These are phyloP conservation scores for Xanthorhoe designata DNA, from an alignment of 2,888 invertebrate genomes.

Conservation along the genomic window DNA sequence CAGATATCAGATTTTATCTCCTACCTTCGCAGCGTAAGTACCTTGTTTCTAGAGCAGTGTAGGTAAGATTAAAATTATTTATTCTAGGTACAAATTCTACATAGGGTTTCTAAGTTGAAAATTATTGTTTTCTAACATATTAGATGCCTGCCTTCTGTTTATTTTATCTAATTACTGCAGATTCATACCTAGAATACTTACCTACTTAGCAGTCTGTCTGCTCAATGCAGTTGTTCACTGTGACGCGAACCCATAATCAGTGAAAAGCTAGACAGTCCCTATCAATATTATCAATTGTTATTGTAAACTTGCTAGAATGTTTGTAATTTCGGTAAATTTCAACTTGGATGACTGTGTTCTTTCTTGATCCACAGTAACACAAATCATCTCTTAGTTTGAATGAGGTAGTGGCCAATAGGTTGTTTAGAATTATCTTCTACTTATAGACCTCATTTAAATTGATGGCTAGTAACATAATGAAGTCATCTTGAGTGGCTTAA, in stretches of 20 bases:
- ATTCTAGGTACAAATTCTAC: constrained; percentile 16
- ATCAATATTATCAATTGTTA: not conserved
- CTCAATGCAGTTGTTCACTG: constrained; percentile 34
- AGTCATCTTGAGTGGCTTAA: too few species aligned
- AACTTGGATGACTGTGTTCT: too few species aligned
- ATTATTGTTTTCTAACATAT: not conserved
- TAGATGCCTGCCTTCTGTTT: not conserved
- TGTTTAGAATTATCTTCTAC: too few species aligned
- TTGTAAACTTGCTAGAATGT: not conserved
- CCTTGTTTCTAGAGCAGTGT: constrained; percentile 18
- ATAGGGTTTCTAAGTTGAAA: not conserved
- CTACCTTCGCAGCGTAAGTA: constrained; percentile 92
- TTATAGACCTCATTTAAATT: too few species aligned
- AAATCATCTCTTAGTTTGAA: not conserved
- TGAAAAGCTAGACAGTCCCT: not conserved
- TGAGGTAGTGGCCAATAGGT: too few species aligned
- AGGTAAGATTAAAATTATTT: constrained; percentile 28
- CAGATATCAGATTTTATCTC: constrained; percentile 92
- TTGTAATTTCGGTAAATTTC: not conserved
- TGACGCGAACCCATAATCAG: constrained; percentile 31
- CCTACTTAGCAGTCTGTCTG: not conserved
- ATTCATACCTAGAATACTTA: not conserved
- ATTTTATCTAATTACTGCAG: not conserved
- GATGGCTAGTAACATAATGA: too few species aligned
- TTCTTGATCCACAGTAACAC: not conserved